Evolutionary conservation across 2,888 invertebrate genomes (phyloP), one percentile per base, ranked within the genome.

Genomic region (Stenichneumon culpator): DNA sequence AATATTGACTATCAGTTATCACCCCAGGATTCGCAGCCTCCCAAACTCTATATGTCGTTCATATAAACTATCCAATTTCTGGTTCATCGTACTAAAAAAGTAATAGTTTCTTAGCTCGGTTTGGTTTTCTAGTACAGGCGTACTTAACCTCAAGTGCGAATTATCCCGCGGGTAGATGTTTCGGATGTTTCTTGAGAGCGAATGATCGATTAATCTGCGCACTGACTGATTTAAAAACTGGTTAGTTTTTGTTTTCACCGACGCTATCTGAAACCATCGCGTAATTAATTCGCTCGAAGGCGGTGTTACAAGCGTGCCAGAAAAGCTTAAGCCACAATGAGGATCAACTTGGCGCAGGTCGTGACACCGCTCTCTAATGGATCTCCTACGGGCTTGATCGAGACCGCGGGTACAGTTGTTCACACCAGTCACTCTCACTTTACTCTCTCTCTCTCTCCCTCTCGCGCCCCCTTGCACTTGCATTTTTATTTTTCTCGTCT

Each of bases 291-390:
- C 28, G 0, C 5, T 32, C 36, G 5, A 75, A 7, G 39, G 50
- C 50, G 22, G n/a, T 0, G 72, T 72, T 72, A 57, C 63, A 57
- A 67, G n/a, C 9, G 54, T 11, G 67, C 25, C 44, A 28, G 11
- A 44, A 47, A 63, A 75, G 74, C 74, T 65, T 32, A 50, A 70
- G 16, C 28, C 28, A 69, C 52, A 57, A 70, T 75, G 68, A 70
- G 69, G 32, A 72, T 77, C 63, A 72, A 22, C 52, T 67, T 65
- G 50, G 14, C 74, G 44, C 70, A 60, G 28, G 44, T 67, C 70
- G 32, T 47, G 70, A 82, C 68, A 73, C 60, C 50, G 50, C 47
- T 39, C 70, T 54, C 39, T 73, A 79, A 79, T 79, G 72, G 60
- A 83, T 78, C 19, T 73, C 44, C 28, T 16, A 60, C 50, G 60